Percentiles rank a stretch among this genome's conserved stretches.
phyloP scores from a whole-genome alignment of 1,140 invertebrate species.

The Chymomyza costata region DNA sequence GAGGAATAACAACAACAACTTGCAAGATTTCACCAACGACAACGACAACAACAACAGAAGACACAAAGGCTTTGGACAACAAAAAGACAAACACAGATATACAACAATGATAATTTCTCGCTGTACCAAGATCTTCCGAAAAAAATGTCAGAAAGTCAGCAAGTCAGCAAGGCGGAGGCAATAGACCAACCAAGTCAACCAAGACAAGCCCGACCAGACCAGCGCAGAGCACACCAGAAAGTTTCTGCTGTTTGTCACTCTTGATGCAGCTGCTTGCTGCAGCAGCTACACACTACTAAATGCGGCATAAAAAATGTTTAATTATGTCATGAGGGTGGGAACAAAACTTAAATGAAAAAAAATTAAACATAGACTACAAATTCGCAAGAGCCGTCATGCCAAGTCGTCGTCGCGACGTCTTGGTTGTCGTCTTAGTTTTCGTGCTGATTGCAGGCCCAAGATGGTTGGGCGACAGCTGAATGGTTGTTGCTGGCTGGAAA shows the following conservation, averaged over 20 bases:
- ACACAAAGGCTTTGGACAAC: constrained; percentile 3
- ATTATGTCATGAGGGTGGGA: constrained; percentile 75
- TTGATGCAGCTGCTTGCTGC: constrained; percentile 15
- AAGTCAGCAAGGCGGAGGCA: constrained; percentile 35
- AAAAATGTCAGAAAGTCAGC: constrained; percentile 46
- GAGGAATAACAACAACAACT: constrained; percentile 14
- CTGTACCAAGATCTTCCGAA: constrained; percentile 58
- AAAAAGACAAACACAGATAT: no score
- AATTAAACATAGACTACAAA: constrained; percentile 26
- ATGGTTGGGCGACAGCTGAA: constrained; percentile 33
- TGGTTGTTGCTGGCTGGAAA: constrained; percentile 66
- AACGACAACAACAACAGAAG: constrained; percentile 25
- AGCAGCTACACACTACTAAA: constrained; percentile 7
- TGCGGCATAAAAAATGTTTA: constrained; percentile 47
- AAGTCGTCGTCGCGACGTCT: background rate
- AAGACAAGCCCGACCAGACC: constrained; percentile 3
- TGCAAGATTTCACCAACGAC: constrained; percentile 55
- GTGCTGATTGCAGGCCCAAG: constrained; percentile 38
- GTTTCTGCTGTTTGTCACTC: constrained; percentile 40
- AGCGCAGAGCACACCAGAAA: no score
- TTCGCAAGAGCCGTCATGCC: constrained; percentile 28
- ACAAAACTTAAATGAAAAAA: constrained; percentile 26
- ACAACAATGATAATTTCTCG: constrained; percentile 57
- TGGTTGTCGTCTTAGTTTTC: background rate
- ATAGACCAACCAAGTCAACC: constrained; percentile 3